Conservation (phyloP, 2,888 invertebrate genomes). For the Pterostichus madidus region DNA sequence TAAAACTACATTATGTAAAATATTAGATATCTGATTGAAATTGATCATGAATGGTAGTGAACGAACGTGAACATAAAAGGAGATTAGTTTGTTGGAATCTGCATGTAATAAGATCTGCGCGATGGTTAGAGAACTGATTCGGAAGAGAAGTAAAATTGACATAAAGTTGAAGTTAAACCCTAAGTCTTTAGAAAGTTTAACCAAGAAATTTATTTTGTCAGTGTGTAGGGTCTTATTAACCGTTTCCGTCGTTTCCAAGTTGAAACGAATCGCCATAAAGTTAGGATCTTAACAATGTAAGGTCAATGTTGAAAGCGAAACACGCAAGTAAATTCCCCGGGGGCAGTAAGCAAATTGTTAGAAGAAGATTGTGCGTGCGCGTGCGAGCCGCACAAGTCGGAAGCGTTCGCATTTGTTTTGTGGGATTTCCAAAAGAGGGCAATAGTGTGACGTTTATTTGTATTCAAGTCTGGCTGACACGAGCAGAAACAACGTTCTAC, state of each 20-base stretch:
- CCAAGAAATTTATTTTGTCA: constrained; percentile 37
- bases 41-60: no score
- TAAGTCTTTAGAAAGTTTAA: constrained; percentile 24
- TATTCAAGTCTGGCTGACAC: constrained; percentile 70
- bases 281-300: constrained; percentile 55
- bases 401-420: constrained; percentile 58
- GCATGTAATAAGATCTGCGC: no score
- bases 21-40: no score
- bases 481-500: constrained; percentile 59
- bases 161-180: constrained; percentile 18
- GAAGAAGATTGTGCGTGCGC: constrained; percentile 34
- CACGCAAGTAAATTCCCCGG: constrained; percentile 38
- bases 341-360: constrained; percentile 58
- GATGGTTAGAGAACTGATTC: background rate
- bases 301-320: constrained; percentile 53
- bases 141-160: constrained; percentile 12
- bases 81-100: no score
- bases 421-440: constrained; percentile 64
- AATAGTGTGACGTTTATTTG: constrained; percentile 73
- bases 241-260: constrained; percentile 19
- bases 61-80: no score
- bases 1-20: no score
- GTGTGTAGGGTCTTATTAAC: constrained; percentile 32
- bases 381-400: background rate
- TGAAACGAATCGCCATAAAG: constrained; percentile 57